Conservation (phyloP, 37 sponge, comb jelly and placozoan genomes). For the Tethya wilhelma region DNA sequence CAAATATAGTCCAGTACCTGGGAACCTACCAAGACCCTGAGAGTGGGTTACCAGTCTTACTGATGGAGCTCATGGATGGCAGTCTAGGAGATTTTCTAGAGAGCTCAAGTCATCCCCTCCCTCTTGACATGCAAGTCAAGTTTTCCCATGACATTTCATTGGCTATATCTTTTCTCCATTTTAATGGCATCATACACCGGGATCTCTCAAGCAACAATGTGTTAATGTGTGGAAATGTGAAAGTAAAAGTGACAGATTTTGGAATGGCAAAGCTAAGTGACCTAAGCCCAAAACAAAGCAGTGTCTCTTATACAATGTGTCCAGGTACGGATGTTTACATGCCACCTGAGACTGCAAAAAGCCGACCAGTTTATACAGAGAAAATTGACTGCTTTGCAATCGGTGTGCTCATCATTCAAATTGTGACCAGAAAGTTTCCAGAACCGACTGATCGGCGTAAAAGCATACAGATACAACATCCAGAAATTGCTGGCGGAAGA, state of each 20-base stretch:
- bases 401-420: constrained; percentile 41
- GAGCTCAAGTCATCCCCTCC: neutral
- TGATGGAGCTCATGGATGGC: constrained; percentile 59
- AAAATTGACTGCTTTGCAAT: constrained; percentile 22
- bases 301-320: neutral
- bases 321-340: constrained; percentile 25
- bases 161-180: constrained; percentile 38
- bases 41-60: neutral
- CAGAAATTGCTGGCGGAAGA: neutral
- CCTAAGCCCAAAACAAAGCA: neutral
- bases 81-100: constrained; percentile 38
- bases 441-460: neutral
- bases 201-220: constrained; percentile 62
- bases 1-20: constrained; percentile 9
- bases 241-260: constrained; percentile 52
- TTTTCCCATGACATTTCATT: constrained; percentile 37
- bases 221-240: constrained; percentile 7
- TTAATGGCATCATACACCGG: constrained; percentile 32
- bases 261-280: constrained; percentile 23
- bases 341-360: constrained; percentile 36
- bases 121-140: constrained; percentile 10
- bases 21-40: neutral
- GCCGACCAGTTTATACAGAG: neutral
- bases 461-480: neutral
- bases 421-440: constrained; percentile 14